Base-by-base conservation (phyloP, 2,113 vertebrate genomes). In the Pachyramphus minor region DNA sequence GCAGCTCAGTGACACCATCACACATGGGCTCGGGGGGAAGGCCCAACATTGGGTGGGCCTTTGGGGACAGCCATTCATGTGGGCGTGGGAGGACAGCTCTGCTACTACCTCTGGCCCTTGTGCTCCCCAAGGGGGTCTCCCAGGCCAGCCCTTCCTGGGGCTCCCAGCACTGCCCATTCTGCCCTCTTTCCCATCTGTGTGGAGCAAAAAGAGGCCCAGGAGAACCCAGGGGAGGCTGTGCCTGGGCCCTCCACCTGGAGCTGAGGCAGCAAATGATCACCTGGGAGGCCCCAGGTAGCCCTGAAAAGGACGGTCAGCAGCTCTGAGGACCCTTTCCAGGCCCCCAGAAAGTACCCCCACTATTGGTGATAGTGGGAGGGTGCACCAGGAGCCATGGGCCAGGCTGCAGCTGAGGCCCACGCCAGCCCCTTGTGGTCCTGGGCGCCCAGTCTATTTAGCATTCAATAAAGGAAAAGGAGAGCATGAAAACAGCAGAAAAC, bases 231-330 rank as follows among this genome's bases (percentile, higher is more conserved):
- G 21, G 7, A 75, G 20, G 30, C 45, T 68, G 24, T 39, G 23
- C 9, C 30, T 39, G 10, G 12, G 8, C 24, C 10, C 50, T 55
- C 47, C 25, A 22, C 0, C 0, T 68, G 55, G 9, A 22, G 20
- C 30, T 23, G 17, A 33, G 39, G 8, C 41, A 27, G 5, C 11
- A 17, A 49, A 35, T 53, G 14, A 21, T 62, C 11, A 31, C 30
- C 4, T 55, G n/a, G 17, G 8, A 5, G 1, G 1, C 8, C 39
- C 23, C 1, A 1, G 16, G 6, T 35, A 42, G 12, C 17, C 25
- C 6, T 5, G 5, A 63, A 55, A 31, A 13, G 18, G 55, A 27
- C 11, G 5, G 55, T 31, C 30, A 47, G 55, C 41, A 31, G 21
- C 12, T 28, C 63, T 62, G 41, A 69, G 9, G 25, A 62, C 17